A percentile compares a stretch with the other conserved stretches of the same genome.
Evolutionary conservation across 2,113 vertebrate species (phyloP).

Genomic region (Balaeniceps rex): DNA sequence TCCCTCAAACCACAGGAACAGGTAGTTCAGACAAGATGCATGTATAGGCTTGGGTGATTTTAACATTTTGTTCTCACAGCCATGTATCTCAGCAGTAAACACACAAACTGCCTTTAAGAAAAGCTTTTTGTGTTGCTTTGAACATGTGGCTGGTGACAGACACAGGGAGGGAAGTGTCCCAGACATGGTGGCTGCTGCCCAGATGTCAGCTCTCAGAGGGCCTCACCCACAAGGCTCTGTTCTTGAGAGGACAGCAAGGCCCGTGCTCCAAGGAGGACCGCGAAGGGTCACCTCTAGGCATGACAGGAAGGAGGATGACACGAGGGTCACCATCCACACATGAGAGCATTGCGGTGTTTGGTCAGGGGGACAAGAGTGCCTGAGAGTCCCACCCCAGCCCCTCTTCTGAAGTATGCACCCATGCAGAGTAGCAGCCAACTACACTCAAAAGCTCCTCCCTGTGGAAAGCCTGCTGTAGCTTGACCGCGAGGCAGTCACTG

Average conservation of each 20-base stretch:
- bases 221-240: not conserved
- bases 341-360: too few relatives aligned
- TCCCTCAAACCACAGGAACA: not conserved
- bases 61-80: not conserved
- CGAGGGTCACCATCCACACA: not conserved
- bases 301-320: not conserved
- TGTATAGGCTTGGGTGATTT: not conserved
- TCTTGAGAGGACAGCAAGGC: not conserved
- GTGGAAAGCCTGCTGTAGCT: not conserved
- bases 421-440: not conserved
- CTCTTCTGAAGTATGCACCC: not conserved
- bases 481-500: not conserved
- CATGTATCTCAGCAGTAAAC: not conserved
- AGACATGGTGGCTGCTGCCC: not conserved
- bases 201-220: not conserved
- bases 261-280: not conserved
- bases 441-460: not conserved
- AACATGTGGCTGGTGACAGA: too few relatives aligned
- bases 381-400: not conserved
- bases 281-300: not conserved
- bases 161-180: not conserved
- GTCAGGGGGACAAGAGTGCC: too few relatives aligned
- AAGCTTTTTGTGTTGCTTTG: not conserved
- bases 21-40: not conserved
- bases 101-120: not conserved